These are phyloP conservation scores for Poeciliopsis gracilis DNA, from an alignment of 2,797 vertebrate genomes.

Conservation along the genomic window DNA sequence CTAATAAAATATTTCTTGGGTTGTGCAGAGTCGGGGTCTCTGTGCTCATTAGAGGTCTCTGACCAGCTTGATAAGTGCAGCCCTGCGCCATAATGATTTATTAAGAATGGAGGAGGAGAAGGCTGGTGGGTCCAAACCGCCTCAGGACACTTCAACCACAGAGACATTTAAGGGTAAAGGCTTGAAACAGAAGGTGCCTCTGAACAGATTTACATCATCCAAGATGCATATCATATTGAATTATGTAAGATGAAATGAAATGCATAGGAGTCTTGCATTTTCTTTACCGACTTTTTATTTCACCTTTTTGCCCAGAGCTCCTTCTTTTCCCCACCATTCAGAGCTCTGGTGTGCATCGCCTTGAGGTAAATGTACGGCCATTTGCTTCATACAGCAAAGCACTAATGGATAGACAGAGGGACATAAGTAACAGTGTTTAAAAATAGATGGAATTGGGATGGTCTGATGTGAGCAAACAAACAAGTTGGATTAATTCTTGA, in stretches of 20 bases:
- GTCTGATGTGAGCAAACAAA: slow-evolving; percentile 77
- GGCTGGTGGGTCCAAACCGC: slow-evolving; percentile 74
- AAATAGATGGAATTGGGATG: slow-evolving; percentile 80
- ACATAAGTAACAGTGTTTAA: slow-evolving; percentile 75
- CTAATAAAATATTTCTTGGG: slow-evolving; percentile 84
- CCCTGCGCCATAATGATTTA: slow-evolving; percentile 82
- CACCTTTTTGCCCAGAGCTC: slow-evolving; percentile 26
- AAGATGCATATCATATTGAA: slow-evolving; percentile 82
- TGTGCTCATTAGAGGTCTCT: slow-evolving; percentile 81
- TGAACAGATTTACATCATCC: slow-evolving; percentile 83
- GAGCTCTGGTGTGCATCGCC: slow-evolving; percentile 66
- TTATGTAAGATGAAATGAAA: slow-evolving; percentile 84
- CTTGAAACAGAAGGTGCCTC: slow-evolving; percentile 72
- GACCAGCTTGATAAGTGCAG: slow-evolving; percentile 78
- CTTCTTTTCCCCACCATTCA: slow-evolving; percentile 25
- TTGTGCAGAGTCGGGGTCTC: slow-evolving; percentile 67
- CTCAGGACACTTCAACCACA: slow-evolving; percentile 80
- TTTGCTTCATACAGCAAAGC: slow-evolving; percentile 75
- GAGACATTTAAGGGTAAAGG: slow-evolving; percentile 82
- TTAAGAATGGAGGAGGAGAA: slow-evolving; percentile 74
- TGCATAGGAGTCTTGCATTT: slow-evolving; percentile 76
- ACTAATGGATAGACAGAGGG: slow-evolving; percentile 73
- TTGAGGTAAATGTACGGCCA: slow-evolving; percentile 78
- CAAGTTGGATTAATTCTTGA: slow-evolving; percentile 69
- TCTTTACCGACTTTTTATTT: slow-evolving; percentile 41